These are phyloP conservation scores for Pandemis corylana DNA, from an alignment of 2,888 invertebrate genomes.

Conservation along the genomic window DNA sequence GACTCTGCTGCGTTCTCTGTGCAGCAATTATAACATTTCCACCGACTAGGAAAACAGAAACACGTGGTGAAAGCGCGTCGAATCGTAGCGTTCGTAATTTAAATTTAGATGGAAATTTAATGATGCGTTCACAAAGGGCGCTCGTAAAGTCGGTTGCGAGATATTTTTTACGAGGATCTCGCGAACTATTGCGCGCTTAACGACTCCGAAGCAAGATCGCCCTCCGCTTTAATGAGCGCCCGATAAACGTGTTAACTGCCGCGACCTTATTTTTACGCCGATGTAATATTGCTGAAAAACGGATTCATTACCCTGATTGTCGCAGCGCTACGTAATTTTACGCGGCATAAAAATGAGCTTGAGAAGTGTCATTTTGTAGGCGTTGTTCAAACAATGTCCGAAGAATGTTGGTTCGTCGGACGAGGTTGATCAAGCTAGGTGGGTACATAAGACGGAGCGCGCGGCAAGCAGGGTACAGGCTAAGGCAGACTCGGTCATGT, in stretches of 20 bases:
- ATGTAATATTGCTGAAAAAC: constrained; percentile 83
- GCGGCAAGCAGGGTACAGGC: constrained; percentile 50
- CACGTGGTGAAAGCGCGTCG: constrained; percentile 80
- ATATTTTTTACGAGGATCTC: constrained; percentile 85
- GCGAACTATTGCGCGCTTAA: constrained; percentile 86
- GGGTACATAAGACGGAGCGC: constrained; percentile 52
- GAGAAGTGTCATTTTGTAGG: constrained; percentile 14
- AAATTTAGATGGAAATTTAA: constrained; percentile 86
- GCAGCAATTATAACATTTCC: constrained; percentile 85
- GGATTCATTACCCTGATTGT: constrained; percentile 79
- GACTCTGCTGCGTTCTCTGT: constrained; percentile 81
- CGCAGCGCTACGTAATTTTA: constrained; percentile 55
- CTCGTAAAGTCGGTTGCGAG: constrained; percentile 84
- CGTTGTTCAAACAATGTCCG: neutral
- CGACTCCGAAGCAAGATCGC: constrained; percentile 85
- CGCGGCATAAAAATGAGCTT: constrained; percentile 44
- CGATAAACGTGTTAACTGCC: constrained; percentile 85
- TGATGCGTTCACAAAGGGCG: constrained; percentile 85
- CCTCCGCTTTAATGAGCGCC: constrained; percentile 84
- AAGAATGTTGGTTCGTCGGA: constrained; percentile 7
- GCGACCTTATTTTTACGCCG: constrained; percentile 83
- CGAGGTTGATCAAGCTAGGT: constrained; percentile 45
- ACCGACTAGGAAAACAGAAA: constrained; percentile 84
- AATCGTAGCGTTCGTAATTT: constrained; percentile 82
- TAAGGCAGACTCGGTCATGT: constrained; percentile 76